phyloP scores from a whole-genome alignment of 2,888 invertebrate genomes.

The Blera fallax region DNA sequence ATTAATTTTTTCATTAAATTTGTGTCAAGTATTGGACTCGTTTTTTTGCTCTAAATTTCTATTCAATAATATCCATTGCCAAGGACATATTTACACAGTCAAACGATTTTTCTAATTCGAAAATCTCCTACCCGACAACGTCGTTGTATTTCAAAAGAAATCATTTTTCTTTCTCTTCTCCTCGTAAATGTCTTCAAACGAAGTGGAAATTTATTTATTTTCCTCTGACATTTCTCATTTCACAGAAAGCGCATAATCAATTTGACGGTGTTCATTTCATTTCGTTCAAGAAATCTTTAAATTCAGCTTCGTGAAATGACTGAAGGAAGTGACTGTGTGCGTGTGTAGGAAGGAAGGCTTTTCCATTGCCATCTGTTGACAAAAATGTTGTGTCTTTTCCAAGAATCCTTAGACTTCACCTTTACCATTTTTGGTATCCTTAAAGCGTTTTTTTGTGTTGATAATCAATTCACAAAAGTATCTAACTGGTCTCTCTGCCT shows the following conservation, averaged over 20 bases:
- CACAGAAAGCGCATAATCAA: background rate
- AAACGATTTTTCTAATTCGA: background rate
- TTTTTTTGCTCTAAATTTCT: background rate
- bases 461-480: background rate
- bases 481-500: background rate
- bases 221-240: background rate
- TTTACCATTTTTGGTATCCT: background rate
- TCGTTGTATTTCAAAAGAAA: conserved; percentile 10
- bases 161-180: background rate
- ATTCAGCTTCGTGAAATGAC: background rate
- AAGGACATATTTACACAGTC: background rate
- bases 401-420: background rate
- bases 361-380: background rate
- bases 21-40: background rate
- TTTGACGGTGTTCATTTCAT: background rate
- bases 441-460: background rate
- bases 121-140: background rate
- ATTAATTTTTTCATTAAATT: background rate
- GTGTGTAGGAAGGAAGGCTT: background rate
- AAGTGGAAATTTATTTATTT: background rate
- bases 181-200: conserved; percentile 1
- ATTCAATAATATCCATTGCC: background rate
- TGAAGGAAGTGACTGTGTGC: too few species aligned
- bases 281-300: background rate
- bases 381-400: background rate